Percentiles rank a stretch among this genome's conserved stretches.
These are phyloP conservation scores for Podarcis lilfordi DNA, from an alignment of 2,797 vertebrate genomes.

Conservation along the genomic window DNA sequence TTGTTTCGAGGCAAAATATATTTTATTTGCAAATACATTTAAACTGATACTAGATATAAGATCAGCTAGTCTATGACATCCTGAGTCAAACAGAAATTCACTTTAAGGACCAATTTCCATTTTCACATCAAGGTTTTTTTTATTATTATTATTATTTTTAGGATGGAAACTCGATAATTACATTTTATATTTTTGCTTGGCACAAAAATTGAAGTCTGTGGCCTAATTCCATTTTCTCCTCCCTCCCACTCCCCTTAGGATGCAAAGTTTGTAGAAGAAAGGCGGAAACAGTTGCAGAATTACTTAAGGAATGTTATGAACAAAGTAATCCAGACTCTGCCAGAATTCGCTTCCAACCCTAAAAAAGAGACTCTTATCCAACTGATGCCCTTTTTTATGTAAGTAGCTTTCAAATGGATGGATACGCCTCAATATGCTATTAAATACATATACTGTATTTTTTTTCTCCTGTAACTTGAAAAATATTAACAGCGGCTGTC, in stretches of 20 bases:
- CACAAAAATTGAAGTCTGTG: background rate
- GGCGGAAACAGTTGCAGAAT: slow-evolving; percentile 93
- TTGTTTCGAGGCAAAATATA: too few relatives aligned
- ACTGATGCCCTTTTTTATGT: slow-evolving; percentile 95
- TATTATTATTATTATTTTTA: too few relatives aligned
- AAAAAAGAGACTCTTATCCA: slow-evolving; percentile 92
- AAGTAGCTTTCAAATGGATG: slow-evolving; percentile 75
- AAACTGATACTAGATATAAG: too few relatives aligned
- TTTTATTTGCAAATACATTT: too few relatives aligned
- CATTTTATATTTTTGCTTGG: background rate
- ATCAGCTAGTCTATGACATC: too few relatives aligned
- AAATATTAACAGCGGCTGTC: background rate
- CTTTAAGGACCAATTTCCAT: too few relatives aligned
- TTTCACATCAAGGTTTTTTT: background rate
- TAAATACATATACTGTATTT: background rate
- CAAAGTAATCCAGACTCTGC: slow-evolving; percentile 94
- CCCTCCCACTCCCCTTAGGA: slow-evolving; percentile 79
- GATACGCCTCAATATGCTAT: background rate
- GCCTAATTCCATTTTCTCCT: background rate
- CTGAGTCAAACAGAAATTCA: too few relatives aligned
- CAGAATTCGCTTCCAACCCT: slow-evolving; percentile 89
- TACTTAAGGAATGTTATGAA: slow-evolving; percentile 97
- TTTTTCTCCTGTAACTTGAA: slow-evolving; percentile 6
- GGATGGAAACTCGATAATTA: background rate
- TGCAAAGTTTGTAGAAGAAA: slow-evolving; percentile 96